Conservation (phyloP, 2,113 vertebrate species). For the Eira barbara region DNA sequence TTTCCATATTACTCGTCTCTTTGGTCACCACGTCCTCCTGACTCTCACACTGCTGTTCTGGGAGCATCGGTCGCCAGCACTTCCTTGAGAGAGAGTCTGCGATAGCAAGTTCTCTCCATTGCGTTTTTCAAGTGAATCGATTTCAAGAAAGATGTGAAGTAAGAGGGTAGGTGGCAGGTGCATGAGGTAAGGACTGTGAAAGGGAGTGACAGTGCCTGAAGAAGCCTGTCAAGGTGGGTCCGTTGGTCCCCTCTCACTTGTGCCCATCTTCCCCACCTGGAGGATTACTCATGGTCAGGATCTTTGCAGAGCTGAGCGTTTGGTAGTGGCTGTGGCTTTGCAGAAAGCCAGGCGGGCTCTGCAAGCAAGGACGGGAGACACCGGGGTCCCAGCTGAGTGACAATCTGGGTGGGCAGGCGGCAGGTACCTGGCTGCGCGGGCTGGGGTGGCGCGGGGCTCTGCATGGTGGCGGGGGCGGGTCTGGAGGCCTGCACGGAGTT, state of each 20-base stretch:
- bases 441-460: constrained; percentile 20
- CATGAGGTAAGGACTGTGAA: background rate
- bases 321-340: background rate
- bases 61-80: background rate
- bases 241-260: accelerated
- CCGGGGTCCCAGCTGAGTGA: background rate
- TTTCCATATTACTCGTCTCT: background rate
- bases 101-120: background rate
- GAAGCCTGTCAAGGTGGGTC: accelerated
- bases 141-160: background rate
- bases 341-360: background rate
- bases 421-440: constrained; percentile 83
- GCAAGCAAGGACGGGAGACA: background rate
- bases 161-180: background rate
- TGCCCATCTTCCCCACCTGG: accelerated
- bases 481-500: constrained; percentile 79
- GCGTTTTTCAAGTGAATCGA: background rate
- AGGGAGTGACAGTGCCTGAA: background rate
- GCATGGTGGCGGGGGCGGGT: background rate
- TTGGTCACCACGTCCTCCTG: background rate
- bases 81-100: background rate
- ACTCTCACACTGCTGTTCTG: background rate
- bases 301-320: background rate
- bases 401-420: accelerated
- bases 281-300: background rate